Evolutionary conservation across 2,888 invertebrate species (phyloP).

Genomic region (Sipha maydis): DNA sequence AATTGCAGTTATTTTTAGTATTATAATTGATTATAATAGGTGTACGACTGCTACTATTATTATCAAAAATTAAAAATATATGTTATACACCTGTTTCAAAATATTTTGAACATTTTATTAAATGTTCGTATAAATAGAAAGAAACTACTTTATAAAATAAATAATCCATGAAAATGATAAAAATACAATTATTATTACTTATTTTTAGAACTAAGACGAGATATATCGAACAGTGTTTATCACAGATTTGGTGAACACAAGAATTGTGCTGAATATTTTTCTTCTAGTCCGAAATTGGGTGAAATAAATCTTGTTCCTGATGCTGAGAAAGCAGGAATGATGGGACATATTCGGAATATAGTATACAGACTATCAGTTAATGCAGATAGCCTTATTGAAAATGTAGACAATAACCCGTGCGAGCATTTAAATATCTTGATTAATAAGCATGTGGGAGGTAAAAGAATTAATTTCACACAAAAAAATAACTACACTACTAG

Average conservation of each 20-base stretch:
- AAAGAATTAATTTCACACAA: background rate
- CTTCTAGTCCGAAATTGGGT: background rate
- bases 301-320: conserved; percentile 2
- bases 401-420: conserved; percentile 1
- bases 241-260: conserved; percentile 28
- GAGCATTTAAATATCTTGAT: conserved; percentile 14
- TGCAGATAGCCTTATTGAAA: conserved; percentile 4
- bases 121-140: too few relatives aligned
- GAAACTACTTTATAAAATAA: too few relatives aligned
- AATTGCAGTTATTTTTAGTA: background rate
- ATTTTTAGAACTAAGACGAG: conserved; percentile 7
- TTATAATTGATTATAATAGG: too few relatives aligned
- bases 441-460: conserved; percentile 15
- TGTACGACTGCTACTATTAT: too few relatives aligned
- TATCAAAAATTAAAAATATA: too few relatives aligned
- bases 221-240: conserved; percentile 28
- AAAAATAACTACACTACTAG: conserved; percentile 20
- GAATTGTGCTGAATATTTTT: conserved; percentile 1
- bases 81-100: too few relatives aligned
- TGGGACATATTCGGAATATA: background rate
- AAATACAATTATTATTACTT: too few relatives aligned
- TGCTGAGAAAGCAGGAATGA: conserved; percentile 16
- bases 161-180: too few relatives aligned
- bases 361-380: background rate
- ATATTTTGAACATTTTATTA: too few relatives aligned